Evolutionary conservation across 2,113 vertebrate species (phyloP).

Genomic region (Halichoeres trimaculatus): DNA sequence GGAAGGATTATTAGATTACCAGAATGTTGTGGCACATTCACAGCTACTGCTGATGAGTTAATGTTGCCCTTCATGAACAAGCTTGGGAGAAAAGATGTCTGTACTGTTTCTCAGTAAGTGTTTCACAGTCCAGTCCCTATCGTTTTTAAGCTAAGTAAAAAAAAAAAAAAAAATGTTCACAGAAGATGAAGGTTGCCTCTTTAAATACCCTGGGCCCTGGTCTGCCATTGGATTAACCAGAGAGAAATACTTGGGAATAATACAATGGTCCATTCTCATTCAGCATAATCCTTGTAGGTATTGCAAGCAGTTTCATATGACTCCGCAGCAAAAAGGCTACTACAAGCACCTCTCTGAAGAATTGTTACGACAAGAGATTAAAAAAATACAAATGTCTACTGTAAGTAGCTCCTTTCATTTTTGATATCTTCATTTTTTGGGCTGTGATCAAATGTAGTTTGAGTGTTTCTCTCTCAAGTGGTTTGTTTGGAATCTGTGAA

Average conservation of each 20-base stretch:
- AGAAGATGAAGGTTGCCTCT: slow-evolving; percentile 45
- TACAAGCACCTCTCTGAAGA: slow-evolving; percentile 54
- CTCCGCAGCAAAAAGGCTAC: slow-evolving; percentile 73
- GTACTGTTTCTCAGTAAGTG: background rate
- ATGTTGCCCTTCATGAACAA: slow-evolving; percentile 1
- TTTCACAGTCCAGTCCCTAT: slow-evolving; percentile 2
- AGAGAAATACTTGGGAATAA: slow-evolving; percentile 73
- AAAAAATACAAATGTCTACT: slow-evolving; percentile 79
- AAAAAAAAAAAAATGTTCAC: slow-evolving; percentile 24
- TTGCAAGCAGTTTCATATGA: slow-evolving; percentile 86
- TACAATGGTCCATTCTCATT: slow-evolving; percentile 80
- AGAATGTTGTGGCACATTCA: slow-evolving; percentile 9
- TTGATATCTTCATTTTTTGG: slow-evolving; percentile 8
- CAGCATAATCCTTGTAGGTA: slow-evolving; percentile 81
- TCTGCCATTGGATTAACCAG: slow-evolving; percentile 78
- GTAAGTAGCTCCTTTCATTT: slow-evolving; percentile 74
- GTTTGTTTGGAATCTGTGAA: background rate
- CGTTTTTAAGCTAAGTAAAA: background rate
- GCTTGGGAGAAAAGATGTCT: slow-evolving; percentile 1
- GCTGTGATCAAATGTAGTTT: background rate
- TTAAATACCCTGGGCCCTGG: slow-evolving; percentile 27
- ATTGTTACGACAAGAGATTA: slow-evolving; percentile 45
- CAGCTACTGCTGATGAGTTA: background rate
- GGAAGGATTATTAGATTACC: slow-evolving; percentile 48
- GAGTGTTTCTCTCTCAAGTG: background rate